Conservation (phyloP, 2,113 vertebrate species). For the Lepus timidus region DNA sequence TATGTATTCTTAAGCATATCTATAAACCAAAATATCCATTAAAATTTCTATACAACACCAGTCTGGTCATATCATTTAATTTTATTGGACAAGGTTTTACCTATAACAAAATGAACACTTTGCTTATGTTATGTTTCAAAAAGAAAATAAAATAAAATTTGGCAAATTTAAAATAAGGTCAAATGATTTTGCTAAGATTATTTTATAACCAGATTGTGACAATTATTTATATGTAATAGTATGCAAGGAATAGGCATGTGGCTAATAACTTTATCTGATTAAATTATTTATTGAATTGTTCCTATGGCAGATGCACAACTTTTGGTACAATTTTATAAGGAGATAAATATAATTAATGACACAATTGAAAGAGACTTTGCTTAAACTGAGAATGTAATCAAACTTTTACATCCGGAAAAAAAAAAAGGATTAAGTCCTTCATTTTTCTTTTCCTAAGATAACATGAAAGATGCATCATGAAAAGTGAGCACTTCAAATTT, state of each 20-base stretch:
- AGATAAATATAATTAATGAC: not conserved
- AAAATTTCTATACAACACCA: not conserved
- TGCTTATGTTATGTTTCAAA: not conserved
- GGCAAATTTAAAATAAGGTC: not conserved
- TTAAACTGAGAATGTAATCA: not conserved
- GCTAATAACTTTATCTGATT: not conserved
- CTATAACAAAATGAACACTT: not conserved
- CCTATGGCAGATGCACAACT: not conserved
- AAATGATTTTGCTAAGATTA: not conserved
- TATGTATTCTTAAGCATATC: not conserved
- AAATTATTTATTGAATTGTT: not conserved
- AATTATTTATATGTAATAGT: not conserved
- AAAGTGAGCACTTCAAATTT: not conserved
- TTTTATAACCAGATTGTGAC: not conserved
- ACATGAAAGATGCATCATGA: not conserved
- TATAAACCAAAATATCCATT: not conserved
- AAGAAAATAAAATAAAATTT: not conserved
- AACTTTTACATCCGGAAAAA: not conserved
- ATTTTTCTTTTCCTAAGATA: not conserved
- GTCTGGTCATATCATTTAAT: not conserved
- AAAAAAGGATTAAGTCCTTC: not conserved
- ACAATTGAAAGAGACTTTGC: not conserved
- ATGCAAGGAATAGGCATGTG: not conserved
- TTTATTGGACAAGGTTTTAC: not conserved
- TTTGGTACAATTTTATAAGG: not conserved